Percentiles rank a stretch among this genome's conserved stretches.
phyloP scores from a whole-genome alignment of 2,113 vertebrate genomes.

The Athene cunicularia region DNA sequence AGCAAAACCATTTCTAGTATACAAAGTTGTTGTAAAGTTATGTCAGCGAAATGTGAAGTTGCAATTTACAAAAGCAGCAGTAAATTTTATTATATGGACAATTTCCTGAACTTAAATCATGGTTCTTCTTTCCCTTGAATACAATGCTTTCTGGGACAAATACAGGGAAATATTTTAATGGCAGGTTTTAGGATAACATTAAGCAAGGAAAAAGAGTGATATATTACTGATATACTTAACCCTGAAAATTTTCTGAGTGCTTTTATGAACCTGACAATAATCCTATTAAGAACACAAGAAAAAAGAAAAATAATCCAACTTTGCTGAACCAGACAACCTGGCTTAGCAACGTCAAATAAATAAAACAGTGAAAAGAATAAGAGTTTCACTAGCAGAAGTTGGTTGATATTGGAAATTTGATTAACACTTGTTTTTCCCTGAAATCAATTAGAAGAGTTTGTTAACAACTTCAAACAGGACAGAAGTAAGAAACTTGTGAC shows the following conservation, averaged over 20 bases:
- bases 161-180: conserved; percentile 65
- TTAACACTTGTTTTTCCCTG: conserved; percentile 16
- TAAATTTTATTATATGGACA: conserved; percentile 61
- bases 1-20: conserved; percentile 81
- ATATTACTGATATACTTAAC: conserved; percentile 26
- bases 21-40: conserved; percentile 80
- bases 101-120: conserved; percentile 67
- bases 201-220: conserved; percentile 52
- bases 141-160: conserved; percentile 60
- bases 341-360: conserved; percentile 19
- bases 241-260: conserved; percentile 14
- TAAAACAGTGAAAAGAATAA: conserved; percentile 24
- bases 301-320: not conserved
- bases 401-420: not conserved
- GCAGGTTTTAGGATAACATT: conserved; percentile 54
- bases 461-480: conserved; percentile 38
- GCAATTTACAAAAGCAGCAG: conserved; percentile 81
- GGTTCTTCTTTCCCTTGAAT: conserved; percentile 65
- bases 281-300: not conserved
- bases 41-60: conserved; percentile 74
- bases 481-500: conserved; percentile 53
- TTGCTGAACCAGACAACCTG: conserved; percentile 53
- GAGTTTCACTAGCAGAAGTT: not conserved
- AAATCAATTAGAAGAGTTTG: conserved; percentile 33
- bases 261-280: conserved; percentile 48